These are phyloP conservation scores for Cristatella mucedo DNA, from an alignment of 2,888 invertebrate genomes.

Conservation along the genomic window DNA sequence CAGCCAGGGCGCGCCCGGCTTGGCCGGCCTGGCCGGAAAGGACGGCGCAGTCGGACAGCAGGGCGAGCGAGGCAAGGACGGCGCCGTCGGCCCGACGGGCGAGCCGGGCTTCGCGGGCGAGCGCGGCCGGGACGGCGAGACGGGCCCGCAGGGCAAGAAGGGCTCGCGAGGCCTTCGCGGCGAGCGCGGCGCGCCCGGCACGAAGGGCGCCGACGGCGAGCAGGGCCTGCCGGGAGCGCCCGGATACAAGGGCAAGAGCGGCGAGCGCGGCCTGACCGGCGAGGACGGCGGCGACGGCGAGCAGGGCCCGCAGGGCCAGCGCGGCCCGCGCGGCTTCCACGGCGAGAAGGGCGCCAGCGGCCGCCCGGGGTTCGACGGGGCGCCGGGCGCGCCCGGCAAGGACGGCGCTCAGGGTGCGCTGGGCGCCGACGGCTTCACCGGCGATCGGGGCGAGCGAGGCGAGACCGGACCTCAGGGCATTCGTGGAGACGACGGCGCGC, in stretches of 20 bases:
- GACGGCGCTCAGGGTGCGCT: conserved; percentile 10
- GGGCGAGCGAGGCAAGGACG: conserved; percentile 7
- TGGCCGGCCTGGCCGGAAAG: conserved; percentile 10
- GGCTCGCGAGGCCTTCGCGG: conserved; percentile 11
- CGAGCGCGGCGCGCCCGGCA: conserved; percentile 9
- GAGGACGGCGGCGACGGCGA: no score
- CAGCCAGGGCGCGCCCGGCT: conserved; percentile 9
- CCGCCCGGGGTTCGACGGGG: conserved; percentile 10
- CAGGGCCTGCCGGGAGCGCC: conserved; percentile 7
- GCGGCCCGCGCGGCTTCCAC: no score
- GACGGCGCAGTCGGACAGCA: conserved; percentile 6
- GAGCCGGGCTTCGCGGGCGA: conserved; percentile 11
- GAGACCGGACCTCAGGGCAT: conserved; percentile 10
- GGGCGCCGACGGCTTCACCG: conserved; percentile 10
- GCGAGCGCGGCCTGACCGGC: no score
- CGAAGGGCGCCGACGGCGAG: conserved; percentile 11
- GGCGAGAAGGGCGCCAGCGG: conserved; percentile 11
- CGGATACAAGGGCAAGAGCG: no score
- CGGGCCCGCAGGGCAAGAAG: conserved; percentile 9
- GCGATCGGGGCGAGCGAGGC: conserved; percentile 11
- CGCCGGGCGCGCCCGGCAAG: conserved; percentile 9
- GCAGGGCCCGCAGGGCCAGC: no score
- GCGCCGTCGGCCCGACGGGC: no score
- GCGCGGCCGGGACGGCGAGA: conserved; percentile 10
- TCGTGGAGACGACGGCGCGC: conserved; percentile 10